A percentile compares a stretch with the other conserved stretches of the same genome.
phyloP scores from a whole-genome alignment of 1,140 invertebrate species.

The Artemia franciscana region DNA sequence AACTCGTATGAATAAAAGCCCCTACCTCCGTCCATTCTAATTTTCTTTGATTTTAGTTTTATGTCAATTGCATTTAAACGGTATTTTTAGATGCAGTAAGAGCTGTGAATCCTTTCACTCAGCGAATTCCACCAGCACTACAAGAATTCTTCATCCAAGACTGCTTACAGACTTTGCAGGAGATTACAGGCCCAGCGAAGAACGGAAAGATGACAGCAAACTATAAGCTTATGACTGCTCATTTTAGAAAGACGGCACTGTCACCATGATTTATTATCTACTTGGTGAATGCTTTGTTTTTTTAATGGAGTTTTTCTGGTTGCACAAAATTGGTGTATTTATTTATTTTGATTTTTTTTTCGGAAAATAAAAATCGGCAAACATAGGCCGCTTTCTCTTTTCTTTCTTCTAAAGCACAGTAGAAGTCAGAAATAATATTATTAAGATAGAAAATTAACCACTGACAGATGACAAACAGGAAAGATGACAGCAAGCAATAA shows the following conservation, averaged over 20 bases:
- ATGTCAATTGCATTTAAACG: neutral
- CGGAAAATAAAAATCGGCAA: too few relatives aligned
- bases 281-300: neutral
- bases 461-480: too few relatives aligned
- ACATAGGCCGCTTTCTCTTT: too few relatives aligned
- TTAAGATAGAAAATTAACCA: too few relatives aligned
- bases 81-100: slow-evolving; percentile 31
- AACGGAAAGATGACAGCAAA: slow-evolving; percentile 14
- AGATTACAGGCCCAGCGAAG: slow-evolving; percentile 9
- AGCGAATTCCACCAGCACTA: slow-evolving; percentile 32
- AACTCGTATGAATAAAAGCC: too few relatives aligned
- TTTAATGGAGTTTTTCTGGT: neutral
- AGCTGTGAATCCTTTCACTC: slow-evolving; percentile 49
- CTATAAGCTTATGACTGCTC: slow-evolving; percentile 17
- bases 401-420: neutral
- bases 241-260: slow-evolving; percentile 6
- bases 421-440: neutral
- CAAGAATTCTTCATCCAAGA: slow-evolving; percentile 33
- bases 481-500: too few relatives aligned
- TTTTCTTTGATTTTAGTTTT: too few relatives aligned
- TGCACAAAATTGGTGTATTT: neutral
- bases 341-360: neutral
- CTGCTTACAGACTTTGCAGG: slow-evolving; percentile 19
- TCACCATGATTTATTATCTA: neutral
- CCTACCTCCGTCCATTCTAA: too few relatives aligned